Evolutionary conservation across 2,888 invertebrate species (phyloP).

Genomic region (Meliscaeva auricollis): DNA sequence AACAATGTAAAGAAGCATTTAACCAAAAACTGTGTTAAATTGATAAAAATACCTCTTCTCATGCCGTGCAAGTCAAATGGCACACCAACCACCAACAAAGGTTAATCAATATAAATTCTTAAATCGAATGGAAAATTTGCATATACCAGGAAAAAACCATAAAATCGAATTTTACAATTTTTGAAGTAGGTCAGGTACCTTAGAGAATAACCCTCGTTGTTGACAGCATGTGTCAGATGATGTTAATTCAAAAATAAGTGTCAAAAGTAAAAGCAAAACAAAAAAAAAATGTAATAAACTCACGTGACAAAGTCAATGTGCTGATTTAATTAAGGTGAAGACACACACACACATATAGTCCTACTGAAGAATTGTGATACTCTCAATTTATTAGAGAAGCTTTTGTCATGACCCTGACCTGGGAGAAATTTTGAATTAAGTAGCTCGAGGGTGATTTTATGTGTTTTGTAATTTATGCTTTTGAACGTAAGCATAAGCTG

Average conservation of each 20-base stretch:
- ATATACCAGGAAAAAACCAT: neutral
- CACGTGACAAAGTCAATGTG: slow-evolving; percentile 10
- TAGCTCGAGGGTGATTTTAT: neutral
- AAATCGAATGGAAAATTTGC: slow-evolving; percentile 13
- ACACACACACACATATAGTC: neutral
- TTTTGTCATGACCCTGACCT: slow-evolving; percentile 14
- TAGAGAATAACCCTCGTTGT: neutral
- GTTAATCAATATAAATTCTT: neutral
- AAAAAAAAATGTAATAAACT: neutral
- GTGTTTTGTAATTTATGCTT: neutral
- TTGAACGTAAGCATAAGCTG: neutral
- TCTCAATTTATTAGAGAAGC: neutral
- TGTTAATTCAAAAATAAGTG: neutral
- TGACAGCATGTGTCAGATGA: neutral
- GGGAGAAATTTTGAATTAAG: neutral
- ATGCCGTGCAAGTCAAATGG: neutral
- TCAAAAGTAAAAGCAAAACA: neutral
- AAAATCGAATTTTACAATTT: slow-evolving; percentile 25
- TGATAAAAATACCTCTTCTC: slow-evolving; percentile 6
- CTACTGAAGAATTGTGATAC: neutral
- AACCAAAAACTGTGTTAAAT: neutral
- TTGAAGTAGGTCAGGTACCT: slow-evolving; percentile 9
- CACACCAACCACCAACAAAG: neutral
- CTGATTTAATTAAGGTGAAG: slow-evolving; percentile 18
- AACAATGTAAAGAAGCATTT: neutral